phyloP scores from a whole-genome alignment of 2,113 vertebrate species.

The Azemiops feae region DNA sequence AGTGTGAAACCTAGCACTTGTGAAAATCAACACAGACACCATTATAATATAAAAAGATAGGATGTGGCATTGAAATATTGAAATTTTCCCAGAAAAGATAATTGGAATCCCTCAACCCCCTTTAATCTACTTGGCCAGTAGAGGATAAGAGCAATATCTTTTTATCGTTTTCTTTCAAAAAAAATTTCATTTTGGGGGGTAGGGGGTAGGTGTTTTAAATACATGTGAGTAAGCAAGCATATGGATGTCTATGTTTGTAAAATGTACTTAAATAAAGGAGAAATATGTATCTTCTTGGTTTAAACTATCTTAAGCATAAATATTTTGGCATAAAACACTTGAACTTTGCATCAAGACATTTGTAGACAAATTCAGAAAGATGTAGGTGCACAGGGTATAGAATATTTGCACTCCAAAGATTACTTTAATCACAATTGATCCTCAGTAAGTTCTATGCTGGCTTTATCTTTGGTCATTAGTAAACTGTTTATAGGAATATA shows the following conservation, averaged over 20 bases:
- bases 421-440: background rate
- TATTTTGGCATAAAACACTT: background rate
- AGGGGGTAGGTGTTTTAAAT: background rate
- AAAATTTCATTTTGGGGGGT: background rate
- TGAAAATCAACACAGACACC: background rate
- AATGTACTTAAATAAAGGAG: background rate
- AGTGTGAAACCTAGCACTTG: background rate
- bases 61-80: background rate
- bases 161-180: background rate
- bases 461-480: background rate
- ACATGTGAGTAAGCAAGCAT: background rate
- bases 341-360: background rate
- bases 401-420: background rate
- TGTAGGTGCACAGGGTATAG: background rate
- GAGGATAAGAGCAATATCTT: background rate
- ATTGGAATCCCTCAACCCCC: background rate
- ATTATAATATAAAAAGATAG: background rate
- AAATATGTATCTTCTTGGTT: background rate
- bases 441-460: background rate
- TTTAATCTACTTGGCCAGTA: background rate
- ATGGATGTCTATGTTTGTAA: background rate
- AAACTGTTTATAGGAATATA: too few species aligned
- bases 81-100: background rate
- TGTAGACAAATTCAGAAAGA: conserved; percentile 26
- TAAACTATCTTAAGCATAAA: background rate